Evolutionary conservation across 2,888 invertebrate genomes (phyloP).

Genomic region (Callosobruchus maculatus): DNA sequence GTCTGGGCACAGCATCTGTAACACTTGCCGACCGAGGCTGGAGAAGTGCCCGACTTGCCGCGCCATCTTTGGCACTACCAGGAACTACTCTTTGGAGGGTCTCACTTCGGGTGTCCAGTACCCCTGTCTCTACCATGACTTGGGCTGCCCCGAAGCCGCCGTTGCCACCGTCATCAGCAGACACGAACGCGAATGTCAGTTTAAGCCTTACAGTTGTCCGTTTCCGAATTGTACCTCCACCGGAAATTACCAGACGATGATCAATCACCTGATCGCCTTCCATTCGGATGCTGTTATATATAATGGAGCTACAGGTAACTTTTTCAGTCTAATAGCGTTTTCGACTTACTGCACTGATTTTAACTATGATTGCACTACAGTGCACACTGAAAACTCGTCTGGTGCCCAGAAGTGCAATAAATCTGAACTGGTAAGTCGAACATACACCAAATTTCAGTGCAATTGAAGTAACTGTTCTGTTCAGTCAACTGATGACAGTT

Average conservation of each 20-base stretch:
- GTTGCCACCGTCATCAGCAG: slow-evolving; percentile 25
- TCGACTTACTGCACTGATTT: too few relatives aligned
- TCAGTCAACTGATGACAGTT: too few relatives aligned
- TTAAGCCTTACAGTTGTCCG: slow-evolving; percentile 36
- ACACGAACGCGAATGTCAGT: slow-evolving; percentile 35
- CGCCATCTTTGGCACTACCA: slow-evolving; percentile 35
- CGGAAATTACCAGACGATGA: slow-evolving; percentile 26
- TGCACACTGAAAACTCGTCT: too few relatives aligned
- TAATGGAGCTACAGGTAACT: slow-evolving; percentile 11
- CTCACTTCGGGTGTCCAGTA: slow-evolving; percentile 35
- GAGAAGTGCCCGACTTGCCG: slow-evolving; percentile 41
- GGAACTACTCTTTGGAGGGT: slow-evolving; percentile 41
- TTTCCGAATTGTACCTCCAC: slow-evolving; percentile 27
- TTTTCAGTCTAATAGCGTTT: too few relatives aligned
- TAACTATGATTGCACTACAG: too few relatives aligned
- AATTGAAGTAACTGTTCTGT: too few relatives aligned
- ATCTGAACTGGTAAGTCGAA: too few relatives aligned
- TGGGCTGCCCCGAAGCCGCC: slow-evolving; percentile 34
- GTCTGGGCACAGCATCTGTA: slow-evolving; percentile 41
- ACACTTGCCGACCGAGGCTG: slow-evolving; percentile 35
- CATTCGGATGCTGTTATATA: slow-evolving; percentile 26
- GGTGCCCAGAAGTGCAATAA: too few relatives aligned
- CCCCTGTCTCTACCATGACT: slow-evolving; percentile 37
- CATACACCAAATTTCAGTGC: too few relatives aligned
- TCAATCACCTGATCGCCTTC: slow-evolving; percentile 24